Evolutionary conservation across 2,113 vertebrate species (phyloP), one percentile per base, ranked within the genome.

Genomic region (Brevimyrus niger): DNA sequence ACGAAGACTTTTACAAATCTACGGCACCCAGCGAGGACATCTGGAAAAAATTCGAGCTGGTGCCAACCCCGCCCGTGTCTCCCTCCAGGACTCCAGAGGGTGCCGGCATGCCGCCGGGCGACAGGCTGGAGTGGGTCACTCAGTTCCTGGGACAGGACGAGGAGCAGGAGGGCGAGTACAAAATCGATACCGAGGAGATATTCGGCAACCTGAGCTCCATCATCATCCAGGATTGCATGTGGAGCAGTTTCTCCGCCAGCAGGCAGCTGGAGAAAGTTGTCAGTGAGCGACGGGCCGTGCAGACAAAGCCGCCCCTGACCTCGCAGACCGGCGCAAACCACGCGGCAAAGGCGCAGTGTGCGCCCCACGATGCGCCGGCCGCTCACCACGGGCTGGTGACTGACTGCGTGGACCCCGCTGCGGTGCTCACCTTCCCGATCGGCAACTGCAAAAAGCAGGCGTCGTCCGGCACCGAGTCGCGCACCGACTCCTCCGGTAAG

Each of bases 1-100:
- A 95, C 84, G 97, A 98, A 94, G 97, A 98, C 93, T 97, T 97
- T 92, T 97, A 97, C 92, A 97, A 97, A 92, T 98, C 97, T 90
- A 97, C 97, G 3, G 97, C 97, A 11, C 97, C 98, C 93, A 98
- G 98, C 90, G 98, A 98, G 94, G 98, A 99, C 93, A 98, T 99
- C 91, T 99, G 98, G 98, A 98, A 99, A 95, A 99, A 99, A 96
- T 99, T 99, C 91, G 98, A 99, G 94, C 96, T 98, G 92, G 97
- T 99, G 1, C 97, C 97, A 90, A 98, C 97, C 91, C 97, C 97
- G 86, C 97, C 97, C 92, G 94, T 96, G 94, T 97, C 97, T 83
- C 97, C 97, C 0, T 93, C 96, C 91, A 96, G 96, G 91, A 80
- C 92, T 23, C 93, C 92, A 17, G 96, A 96, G 15, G 95, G 95